These are phyloP conservation scores for Cynopterus sphinx DNA, from an alignment of 2,797 vertebrate species.

Conservation along the genomic window DNA sequence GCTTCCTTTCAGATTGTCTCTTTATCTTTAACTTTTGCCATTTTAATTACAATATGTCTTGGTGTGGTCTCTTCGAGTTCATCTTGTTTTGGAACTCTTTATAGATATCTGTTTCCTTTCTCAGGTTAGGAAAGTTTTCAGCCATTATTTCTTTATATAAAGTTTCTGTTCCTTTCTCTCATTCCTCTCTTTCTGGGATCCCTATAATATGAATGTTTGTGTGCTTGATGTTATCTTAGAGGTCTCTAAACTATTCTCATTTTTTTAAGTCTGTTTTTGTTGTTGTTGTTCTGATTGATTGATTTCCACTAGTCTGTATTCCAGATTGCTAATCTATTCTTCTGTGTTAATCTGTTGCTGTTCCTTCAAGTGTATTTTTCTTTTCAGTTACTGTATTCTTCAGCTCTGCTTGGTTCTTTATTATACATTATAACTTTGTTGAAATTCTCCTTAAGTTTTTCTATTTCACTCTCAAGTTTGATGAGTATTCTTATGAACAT, in stretches of 20 bases:
- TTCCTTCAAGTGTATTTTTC: not conserved
- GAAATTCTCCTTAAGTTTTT: not conserved
- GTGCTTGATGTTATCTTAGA: not conserved
- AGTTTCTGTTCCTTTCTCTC: not conserved
- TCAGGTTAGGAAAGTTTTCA: not conserved
- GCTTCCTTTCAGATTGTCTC: no score
- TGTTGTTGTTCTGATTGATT: not conserved
- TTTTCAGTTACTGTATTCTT: not conserved
- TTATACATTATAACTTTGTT: not conserved
- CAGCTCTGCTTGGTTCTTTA: not conserved
- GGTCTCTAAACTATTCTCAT: not conserved
- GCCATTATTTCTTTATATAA: not conserved
- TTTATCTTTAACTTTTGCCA: no score
- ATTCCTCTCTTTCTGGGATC: not conserved
- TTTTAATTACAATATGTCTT: no score
- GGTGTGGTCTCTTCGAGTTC: no score
- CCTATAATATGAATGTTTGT: not conserved
- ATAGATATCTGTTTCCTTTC: no score
- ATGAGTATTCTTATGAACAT: not conserved
- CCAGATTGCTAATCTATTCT: not conserved
- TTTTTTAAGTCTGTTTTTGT: not conserved
- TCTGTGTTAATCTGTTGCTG: not conserved
- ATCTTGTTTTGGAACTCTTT: no score
- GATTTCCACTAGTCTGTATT: not conserved
- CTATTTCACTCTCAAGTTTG: not conserved